A percentile compares a stretch with the other conserved stretches of the same genome.
These are phyloP conservation scores for Pristionchus exspectatus DNA, from an alignment of 2,888 invertebrate species.

Conservation along the genomic window DNA sequence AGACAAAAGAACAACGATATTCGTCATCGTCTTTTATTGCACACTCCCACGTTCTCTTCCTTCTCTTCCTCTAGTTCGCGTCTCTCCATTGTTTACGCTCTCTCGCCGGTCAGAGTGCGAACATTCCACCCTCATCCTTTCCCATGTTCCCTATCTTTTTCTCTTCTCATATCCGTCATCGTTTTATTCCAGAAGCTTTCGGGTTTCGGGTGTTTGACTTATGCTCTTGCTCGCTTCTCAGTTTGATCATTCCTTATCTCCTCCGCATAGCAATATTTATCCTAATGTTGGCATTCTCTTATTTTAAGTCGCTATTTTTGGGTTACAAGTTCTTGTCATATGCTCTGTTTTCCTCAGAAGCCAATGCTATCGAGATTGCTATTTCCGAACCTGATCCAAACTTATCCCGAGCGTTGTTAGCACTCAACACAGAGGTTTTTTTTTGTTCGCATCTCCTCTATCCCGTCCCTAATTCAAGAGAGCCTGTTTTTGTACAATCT, in stretches of 20 bases:
- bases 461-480: not conserved
- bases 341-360: too few species aligned
- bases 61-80: not conserved
- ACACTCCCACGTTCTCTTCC: constrained; percentile 29
- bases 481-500: not conserved
- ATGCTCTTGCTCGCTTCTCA: not conserved
- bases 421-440: not conserved
- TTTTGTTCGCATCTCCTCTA: not conserved
- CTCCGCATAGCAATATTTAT: too few species aligned
- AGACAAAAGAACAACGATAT: not conserved
- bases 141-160: not conserved
- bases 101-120: not conserved
- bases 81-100: not conserved
- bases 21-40: constrained; percentile 28
- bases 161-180: not conserved
- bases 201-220: not conserved
- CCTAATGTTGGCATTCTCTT: too few species aligned
- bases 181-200: too few species aligned
- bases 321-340: too few species aligned
- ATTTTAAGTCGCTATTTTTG: too few species aligned
- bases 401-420: not conserved
- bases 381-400: not conserved
- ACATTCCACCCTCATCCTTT: not conserved
- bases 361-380: not conserved
- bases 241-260: too few species aligned